These are phyloP conservation scores for Himalopsyche tibetana DNA, from an alignment of 2,888 invertebrate genomes.

Conservation along the genomic window DNA sequence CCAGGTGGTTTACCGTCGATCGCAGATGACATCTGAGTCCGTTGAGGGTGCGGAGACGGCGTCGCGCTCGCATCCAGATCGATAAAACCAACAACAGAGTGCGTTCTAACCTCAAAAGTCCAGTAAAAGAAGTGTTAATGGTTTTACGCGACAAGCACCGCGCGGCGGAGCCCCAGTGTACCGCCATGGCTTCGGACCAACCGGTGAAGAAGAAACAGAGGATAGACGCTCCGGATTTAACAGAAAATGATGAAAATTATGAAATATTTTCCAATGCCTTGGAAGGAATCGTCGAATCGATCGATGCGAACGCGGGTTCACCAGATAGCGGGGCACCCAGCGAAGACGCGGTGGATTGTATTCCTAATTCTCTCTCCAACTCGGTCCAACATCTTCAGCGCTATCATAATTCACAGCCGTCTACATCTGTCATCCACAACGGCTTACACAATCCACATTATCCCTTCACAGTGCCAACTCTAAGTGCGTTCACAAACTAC, in stretches of 20 bases:
- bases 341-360: conserved; percentile 76
- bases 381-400: conserved; percentile 23
- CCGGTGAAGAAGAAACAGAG: conserved; percentile 90
- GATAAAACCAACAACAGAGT: conserved; percentile 4
- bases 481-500: conserved; percentile 70
- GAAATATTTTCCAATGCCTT: conserved; percentile 74
- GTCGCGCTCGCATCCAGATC: conserved; percentile 13
- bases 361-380: conserved; percentile 69
- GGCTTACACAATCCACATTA: conserved; percentile 59
- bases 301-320: conserved; percentile 72
- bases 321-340: conserved; percentile 76
- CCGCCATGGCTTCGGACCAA: conserved; percentile 86
- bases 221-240: conserved; percentile 80
- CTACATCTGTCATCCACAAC: conserved; percentile 71
- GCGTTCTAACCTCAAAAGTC: conserved; percentile 55
- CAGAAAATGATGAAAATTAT: conserved; percentile 71
- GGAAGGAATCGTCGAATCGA: conserved; percentile 66
- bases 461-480: conserved; percentile 56
- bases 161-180: conserved; percentile 76
- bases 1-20: conserved; percentile 68
- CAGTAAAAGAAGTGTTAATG: conserved; percentile 73
- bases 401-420: conserved; percentile 63
- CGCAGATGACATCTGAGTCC: conserved; percentile 33
- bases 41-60: conserved; percentile 33
- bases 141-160: conserved; percentile 80